Base-by-base conservation (phyloP, 2,888 invertebrate genomes). In the Sminthurides aquaticus region DNA sequence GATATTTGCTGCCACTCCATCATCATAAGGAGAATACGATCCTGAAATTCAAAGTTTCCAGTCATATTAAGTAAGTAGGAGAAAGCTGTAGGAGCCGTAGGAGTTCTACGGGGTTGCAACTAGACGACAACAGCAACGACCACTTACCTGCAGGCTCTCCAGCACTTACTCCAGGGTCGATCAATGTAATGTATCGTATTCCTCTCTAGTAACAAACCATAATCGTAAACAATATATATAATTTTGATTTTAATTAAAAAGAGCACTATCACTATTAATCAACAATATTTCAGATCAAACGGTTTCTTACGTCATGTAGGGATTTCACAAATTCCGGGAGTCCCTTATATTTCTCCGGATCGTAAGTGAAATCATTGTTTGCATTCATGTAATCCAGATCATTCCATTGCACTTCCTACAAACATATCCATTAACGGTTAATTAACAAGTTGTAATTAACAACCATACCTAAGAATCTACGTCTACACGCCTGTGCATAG, bases 381-480 rank as follows among this genome's bases (percentile, higher is more conserved):
- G 85, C 81, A 26, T 85, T 81, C 91, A 91, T 91, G 76, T 90
- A 90, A 79, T 91, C 91, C 68, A 91, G 83, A 78, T 91, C 91
- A 75, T 89, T 89, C 88, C 90, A 91, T 76, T 90, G 89, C 0
- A 77, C 76, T 67, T 77, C 77, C 75, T 76, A 59, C 18, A 69
- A 73, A 49, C 56, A 60, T 49, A 61, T 49, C n/a, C n/a, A n/a
- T n/a, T n/a, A 57, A 43, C n/a, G n/a, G n/a, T n/a, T n/a, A n/a
- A n/a, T n/a, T n/a, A n/a, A n/a, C n/a, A n/a, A n/a, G n/a, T n/a
- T n/a, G n/a, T n/a, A n/a, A n/a, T n/a, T n/a, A n/a, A n/a, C n/a
- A n/a, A n/a, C n/a, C n/a, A n/a, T n/a, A n/a, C n/a, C n/a, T n/a
- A n/a, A n/a, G n/a, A n/a, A n/a, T n/a, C n/a, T n/a, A n/a, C n/a